Percentiles rank a stretch among this genome's conserved stretches.
phyloP scores from a whole-genome alignment of 2,888 invertebrate species.

The Andrena bucephala region DNA sequence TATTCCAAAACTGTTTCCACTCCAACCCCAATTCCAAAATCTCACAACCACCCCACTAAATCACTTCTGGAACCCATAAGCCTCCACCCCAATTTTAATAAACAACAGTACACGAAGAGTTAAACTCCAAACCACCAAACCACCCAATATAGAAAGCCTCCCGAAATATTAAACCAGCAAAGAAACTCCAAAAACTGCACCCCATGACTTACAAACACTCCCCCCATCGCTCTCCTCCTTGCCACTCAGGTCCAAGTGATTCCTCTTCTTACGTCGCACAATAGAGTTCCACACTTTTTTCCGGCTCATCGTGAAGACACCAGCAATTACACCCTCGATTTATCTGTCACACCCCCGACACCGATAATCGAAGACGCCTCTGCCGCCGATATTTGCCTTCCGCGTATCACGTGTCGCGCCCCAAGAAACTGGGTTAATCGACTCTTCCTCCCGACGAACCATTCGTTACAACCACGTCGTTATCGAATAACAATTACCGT shows the following conservation, averaged over 20 bases:
- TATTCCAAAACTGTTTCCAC: too few relatives aligned
- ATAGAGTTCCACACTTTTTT: constrained; percentile 84
- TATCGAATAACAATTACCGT: constrained; percentile 43
- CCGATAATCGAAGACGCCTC: neutral
- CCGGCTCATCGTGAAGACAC: constrained; percentile 79
- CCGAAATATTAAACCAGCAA: neutral
- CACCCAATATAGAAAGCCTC: neutral
- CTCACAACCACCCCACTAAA: too few relatives aligned
- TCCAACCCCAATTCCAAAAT: too few relatives aligned
- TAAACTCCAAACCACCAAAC: too few relatives aligned
- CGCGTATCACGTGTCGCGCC: constrained; percentile 25
- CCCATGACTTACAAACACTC: constrained; percentile 66
- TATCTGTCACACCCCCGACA: neutral
- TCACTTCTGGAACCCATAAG: too few relatives aligned
- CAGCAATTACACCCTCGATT: neutral
- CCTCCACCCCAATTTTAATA: too few relatives aligned
- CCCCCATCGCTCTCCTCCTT: constrained; percentile 45
- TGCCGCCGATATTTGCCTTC: constrained; percentile 17
- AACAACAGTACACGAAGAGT: too few relatives aligned
- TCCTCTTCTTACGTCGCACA: constrained; percentile 83
- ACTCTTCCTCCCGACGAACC: constrained; percentile 54
- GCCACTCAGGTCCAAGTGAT: constrained; percentile 67
- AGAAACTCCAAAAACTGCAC: neutral
- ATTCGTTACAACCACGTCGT: constrained; percentile 55
- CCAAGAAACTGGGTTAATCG: constrained; percentile 63